Percentiles rank a stretch among this genome's conserved stretches.
These are phyloP conservation scores for Aricia artaxerxes DNA, from an alignment of 2,888 invertebrate genomes.

Conservation along the genomic window DNA sequence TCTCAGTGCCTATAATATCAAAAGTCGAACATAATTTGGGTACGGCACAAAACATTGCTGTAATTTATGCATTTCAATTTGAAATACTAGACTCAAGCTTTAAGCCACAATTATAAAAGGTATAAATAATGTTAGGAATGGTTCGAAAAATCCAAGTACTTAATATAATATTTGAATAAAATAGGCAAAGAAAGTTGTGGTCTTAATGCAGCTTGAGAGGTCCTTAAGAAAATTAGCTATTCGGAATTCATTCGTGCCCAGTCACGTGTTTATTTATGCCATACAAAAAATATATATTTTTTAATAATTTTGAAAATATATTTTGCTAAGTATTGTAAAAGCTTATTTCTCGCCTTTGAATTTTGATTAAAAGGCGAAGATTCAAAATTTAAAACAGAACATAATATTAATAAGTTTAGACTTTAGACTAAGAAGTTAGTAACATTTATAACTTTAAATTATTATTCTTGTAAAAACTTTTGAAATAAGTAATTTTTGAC, in stretches of 20 bases:
- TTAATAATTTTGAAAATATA: not conserved
- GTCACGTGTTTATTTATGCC: not conserved
- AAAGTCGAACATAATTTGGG: too few species aligned
- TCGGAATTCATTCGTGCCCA: slow-evolving; percentile 11
- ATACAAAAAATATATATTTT: not conserved
- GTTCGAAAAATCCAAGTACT: not conserved
- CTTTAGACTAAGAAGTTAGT: too few species aligned
- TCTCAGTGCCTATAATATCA: too few species aligned
- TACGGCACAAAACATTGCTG: not conserved
- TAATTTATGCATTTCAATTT: not conserved
- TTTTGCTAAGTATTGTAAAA: too few species aligned
- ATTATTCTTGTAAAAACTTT: too few species aligned
- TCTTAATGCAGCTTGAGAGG: not conserved
- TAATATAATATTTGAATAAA: not conserved
- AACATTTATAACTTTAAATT: too few species aligned
- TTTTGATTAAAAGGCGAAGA: too few species aligned
- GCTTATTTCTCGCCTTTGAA: too few species aligned
- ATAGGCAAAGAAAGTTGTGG: not conserved
- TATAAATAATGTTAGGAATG: not conserved
- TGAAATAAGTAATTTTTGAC: too few species aligned
- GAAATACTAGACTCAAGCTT: not conserved
- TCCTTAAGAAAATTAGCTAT: slow-evolving; percentile 11
- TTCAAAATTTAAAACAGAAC: too few species aligned
- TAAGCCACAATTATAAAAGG: not conserved
- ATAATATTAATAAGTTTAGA: too few species aligned